Conservation (phyloP, 2,888 invertebrate species). For the Lycophotia porphyrea region DNA sequence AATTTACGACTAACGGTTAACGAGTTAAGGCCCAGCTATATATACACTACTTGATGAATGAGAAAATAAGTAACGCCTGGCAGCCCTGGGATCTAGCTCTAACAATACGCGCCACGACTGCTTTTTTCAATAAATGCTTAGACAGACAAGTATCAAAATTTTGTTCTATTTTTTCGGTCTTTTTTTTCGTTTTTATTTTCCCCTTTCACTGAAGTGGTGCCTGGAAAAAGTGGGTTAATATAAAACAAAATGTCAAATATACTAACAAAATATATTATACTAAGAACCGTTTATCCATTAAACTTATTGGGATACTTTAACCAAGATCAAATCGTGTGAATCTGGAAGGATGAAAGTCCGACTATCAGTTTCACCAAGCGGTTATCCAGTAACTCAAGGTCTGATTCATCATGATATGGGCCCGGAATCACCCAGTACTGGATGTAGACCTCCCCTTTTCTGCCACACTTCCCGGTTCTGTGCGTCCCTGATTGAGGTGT, state of each 20-base stretch:
- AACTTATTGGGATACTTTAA: background rate
- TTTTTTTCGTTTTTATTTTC: background rate
- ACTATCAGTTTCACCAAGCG: background rate
- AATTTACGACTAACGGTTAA: too few species aligned
- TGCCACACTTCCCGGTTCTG: too few species aligned
- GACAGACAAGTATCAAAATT: background rate
- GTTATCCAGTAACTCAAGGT: background rate
- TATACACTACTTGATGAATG: too few species aligned
- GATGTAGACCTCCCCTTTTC: too few species aligned
- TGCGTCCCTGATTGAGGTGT: too few species aligned
- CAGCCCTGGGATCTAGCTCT: too few species aligned
- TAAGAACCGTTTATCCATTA: background rate
- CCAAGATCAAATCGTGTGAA: background rate
- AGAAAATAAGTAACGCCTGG: too few species aligned
- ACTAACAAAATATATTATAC: too few species aligned
- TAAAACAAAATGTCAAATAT: background rate
- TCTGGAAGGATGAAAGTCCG: background rate
- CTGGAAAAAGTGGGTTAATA: slow-evolving; percentile 35
- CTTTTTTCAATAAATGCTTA: slow-evolving; percentile 23
- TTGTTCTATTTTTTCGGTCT: background rate
- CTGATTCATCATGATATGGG: background rate
- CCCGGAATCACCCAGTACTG: too few species aligned
- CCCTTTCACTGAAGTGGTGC: slow-evolving; percentile 19
- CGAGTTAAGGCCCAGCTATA: too few species aligned
- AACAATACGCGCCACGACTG: slow-evolving; percentile 22